phyloP scores from a whole-genome alignment of 1,140 invertebrate species.

The Mizuhopecten yessoensis region DNA sequence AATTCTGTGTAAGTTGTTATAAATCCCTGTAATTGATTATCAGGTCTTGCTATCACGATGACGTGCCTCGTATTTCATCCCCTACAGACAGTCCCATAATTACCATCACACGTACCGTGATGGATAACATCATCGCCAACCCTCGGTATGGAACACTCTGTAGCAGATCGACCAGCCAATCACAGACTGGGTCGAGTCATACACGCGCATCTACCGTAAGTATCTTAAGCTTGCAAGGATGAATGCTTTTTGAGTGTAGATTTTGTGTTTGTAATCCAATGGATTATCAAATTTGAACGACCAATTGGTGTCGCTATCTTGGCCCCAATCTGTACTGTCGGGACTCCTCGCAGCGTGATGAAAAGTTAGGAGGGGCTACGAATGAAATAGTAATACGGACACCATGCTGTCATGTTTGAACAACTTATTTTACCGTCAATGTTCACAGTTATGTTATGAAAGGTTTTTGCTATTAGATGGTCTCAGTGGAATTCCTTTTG shows the following conservation, averaged over 20 bases:
- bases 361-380: background rate
- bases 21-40: conserved; percentile 15
- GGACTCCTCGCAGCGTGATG: background rate
- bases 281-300: conserved; percentile 21
- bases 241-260: background rate
- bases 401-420: too few species aligned
- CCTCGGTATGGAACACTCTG: background rate
- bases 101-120: background rate
- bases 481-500: too few species aligned
- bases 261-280: background rate
- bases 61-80: conserved; percentile 25
- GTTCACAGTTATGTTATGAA: too few species aligned
- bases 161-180: background rate
- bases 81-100: background rate
- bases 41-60: background rate
- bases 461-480: too few species aligned
- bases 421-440: too few species aligned
- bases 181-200: background rate
- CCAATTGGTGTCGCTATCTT: conserved; percentile 25
- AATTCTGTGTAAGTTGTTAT: background rate
- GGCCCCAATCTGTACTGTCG: conserved; percentile 1
- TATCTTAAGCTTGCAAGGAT: conserved; percentile 25
- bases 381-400: too few species aligned
- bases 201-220: background rate
- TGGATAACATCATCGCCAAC: background rate